A percentile compares a stretch with the other conserved stretches of the same genome.
Conservation (phyloP, 2,888 invertebrate genomes). For the Trichopria drosophilae region DNA sequence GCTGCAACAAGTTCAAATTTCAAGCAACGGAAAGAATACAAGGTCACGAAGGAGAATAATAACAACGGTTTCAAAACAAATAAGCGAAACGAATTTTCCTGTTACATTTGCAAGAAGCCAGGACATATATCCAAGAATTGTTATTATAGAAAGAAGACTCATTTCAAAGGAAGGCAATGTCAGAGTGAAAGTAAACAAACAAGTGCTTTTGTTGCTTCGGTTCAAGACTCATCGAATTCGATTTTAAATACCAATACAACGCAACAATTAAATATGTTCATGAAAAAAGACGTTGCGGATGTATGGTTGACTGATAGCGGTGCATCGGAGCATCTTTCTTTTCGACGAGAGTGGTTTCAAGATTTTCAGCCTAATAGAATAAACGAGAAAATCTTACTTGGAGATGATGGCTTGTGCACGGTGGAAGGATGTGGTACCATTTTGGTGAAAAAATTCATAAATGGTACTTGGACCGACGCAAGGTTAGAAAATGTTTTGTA, state of each 20-base stretch:
- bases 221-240: too few species aligned
- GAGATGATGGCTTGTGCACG: neutral
- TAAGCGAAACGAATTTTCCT: neutral
- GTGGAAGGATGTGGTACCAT: neutral
- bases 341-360: neutral
- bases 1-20: neutral
- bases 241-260: neutral
- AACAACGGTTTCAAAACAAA: neutral
- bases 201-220: too few species aligned
- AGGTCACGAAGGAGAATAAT: neutral
- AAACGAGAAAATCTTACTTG: neutral
- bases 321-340: neutral
- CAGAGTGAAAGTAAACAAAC: neutral
- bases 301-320: neutral
- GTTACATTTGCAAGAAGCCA: neutral
- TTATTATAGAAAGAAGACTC: neutral
- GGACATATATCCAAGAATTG: neutral
- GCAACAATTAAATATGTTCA: neutral
- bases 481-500: neutral
- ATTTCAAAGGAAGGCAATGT: neutral
- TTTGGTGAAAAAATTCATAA: neutral
- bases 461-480: neutral
- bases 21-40: neutral
- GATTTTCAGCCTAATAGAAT: neutral
- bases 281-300: neutral